phyloP scores from a whole-genome alignment of 2,888 invertebrate species.

The Eupithecia subfuscata region DNA sequence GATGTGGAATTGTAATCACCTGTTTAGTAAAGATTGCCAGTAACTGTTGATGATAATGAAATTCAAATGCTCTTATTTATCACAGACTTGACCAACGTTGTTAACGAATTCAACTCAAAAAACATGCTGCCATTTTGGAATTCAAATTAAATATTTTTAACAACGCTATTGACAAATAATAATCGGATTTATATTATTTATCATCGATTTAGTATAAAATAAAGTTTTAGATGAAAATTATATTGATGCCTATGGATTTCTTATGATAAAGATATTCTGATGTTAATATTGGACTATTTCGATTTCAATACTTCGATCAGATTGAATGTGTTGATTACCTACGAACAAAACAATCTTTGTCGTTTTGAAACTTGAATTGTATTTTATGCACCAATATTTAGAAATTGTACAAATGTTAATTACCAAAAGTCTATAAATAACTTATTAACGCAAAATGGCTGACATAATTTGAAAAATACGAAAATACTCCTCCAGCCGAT shows the following conservation, averaged over 20 bases:
- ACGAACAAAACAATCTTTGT: neutral
- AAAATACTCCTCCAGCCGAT: conserved; percentile 14
- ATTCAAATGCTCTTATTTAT: conserved; percentile 39
- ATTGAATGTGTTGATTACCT: neutral
- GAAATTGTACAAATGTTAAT: neutral
- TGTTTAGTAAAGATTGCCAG: conserved; percentile 15
- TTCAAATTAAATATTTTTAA: conserved; percentile 35
- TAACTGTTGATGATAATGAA: conserved; percentile 15
- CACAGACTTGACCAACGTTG: conserved; percentile 20
- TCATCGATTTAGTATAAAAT: conserved; percentile 33
- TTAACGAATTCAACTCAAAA: conserved; percentile 27
- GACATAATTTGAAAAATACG: conserved; percentile 4
- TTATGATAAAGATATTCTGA: conserved; percentile 27
- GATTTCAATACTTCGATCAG: neutral
- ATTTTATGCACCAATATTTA: neutral
- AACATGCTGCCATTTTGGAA: conserved; percentile 34
- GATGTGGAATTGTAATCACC: conserved; percentile 22
- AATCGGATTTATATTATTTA: conserved; percentile 37
- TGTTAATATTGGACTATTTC: conserved; percentile 22
- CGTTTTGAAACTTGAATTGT: neutral
- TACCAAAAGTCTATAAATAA: neutral
- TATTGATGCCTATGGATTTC: conserved; percentile 26
- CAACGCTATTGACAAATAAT: conserved; percentile 38
- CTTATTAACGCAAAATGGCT: conserved; percentile 2
- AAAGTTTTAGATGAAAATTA: conserved; percentile 30